Base-by-base conservation (phyloP, 2,113 vertebrate species). In the Scytalopus superciliaris region DNA sequence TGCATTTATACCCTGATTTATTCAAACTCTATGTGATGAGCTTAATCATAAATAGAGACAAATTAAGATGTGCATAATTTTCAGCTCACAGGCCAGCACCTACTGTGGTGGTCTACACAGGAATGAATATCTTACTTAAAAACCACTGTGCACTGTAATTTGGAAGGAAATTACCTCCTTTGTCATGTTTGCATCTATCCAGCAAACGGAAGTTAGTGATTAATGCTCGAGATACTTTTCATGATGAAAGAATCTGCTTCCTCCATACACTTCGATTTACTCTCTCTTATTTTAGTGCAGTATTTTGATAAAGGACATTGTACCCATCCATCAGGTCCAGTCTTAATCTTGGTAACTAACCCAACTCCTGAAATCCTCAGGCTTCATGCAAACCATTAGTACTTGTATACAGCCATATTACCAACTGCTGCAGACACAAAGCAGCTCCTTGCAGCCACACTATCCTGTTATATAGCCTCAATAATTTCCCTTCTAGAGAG, bases 221-320 rank as follows among this genome's bases (percentile, higher is more conserved):
- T 83, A 89, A 90, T 80, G 42, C 28, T 57, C 7, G 42, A 59
- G 55, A 31, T 80, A 76, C 45, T 63, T 85, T 74, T 76, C 72
- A 72, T 72, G 40, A 63, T 6, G 22, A 73, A 95, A 93, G 50
- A 93, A 90, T 45, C 33, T 1, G 2, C 21, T 91, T 85, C 50
- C 45, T 73, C 33, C 56, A 45, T 25, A 89, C 19, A 23, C 56
- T 89, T 68, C 79, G 69, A 76, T 84, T 84, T 84, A 84, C 22
- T 70, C 40, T 50, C 42, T 40, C 44, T 40, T 63, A 63, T 59
- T 89, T 72, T 73, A 39, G 39, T 24, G 31, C 44, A 72, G 53
- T 49, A 45, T 89, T 89, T 91, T 91, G 70, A 93, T 75, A 85
- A 89, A 96, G 50, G 62, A 85, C 59, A 13, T 28, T 85, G 74